These are phyloP conservation scores for Scalopus aquaticus DNA, from an alignment of 2,113 vertebrate genomes.

Conservation along the genomic window DNA sequence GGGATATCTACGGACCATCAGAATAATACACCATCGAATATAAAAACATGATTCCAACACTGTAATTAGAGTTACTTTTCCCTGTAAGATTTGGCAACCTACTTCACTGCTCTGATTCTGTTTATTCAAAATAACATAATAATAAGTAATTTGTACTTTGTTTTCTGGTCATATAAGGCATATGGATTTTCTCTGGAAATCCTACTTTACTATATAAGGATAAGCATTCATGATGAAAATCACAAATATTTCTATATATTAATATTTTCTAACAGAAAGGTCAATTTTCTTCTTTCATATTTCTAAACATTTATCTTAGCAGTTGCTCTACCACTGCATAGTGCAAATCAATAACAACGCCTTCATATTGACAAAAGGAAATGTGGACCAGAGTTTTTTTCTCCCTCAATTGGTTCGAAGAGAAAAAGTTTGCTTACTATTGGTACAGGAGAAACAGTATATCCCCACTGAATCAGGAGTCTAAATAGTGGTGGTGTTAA, in stretches of 20 bases:
- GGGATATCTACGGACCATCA: not conserved
- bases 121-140: not conserved
- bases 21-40: not conserved
- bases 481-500: constrained; percentile 13
- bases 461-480: not conserved
- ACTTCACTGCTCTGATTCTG: not conserved
- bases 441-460: not conserved
- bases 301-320: not conserved
- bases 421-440: not conserved
- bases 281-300: not conserved
- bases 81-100: not conserved
- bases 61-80: not conserved
- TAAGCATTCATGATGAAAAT: not conserved
- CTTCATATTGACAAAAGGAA: constrained; percentile 25
- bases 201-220: not conserved
- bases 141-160: not conserved
- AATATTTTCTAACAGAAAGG: constrained; percentile 9
- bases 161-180: not conserved
- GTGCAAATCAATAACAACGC: not conserved
- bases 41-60: not conserved
- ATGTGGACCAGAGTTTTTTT: not conserved
- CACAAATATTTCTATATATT: not conserved
- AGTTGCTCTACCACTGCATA: not conserved
- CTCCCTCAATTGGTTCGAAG: not conserved
- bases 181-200: not conserved